Conservation (phyloP, 2,888 invertebrate species). For the Hirtodrosophila alboralis region DNA sequence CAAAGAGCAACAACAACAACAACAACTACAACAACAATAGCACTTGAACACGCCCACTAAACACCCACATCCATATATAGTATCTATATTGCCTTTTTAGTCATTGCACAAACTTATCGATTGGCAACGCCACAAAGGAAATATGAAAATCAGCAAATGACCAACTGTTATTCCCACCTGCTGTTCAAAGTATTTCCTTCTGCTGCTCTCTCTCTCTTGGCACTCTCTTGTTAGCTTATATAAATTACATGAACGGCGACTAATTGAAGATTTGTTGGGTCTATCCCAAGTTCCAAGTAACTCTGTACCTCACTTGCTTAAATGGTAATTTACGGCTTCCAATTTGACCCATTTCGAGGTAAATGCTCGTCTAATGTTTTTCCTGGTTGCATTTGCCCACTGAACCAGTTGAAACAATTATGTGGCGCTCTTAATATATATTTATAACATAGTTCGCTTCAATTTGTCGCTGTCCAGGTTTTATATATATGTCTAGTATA, state of each 20-base stretch:
- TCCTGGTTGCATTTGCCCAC: conserved; percentile 20
- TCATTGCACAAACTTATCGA: conserved; percentile 38
- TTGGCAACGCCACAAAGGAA: conserved; percentile 36
- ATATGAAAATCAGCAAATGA: conserved; percentile 64
- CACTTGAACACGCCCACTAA: conserved; percentile 35
- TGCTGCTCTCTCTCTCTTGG: no score
- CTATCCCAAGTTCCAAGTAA: conserved; percentile 15
- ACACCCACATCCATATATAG: conserved; percentile 9
- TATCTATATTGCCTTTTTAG: conserved; percentile 1
- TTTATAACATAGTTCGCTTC: no score
- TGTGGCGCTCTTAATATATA: conserved; percentile 19
- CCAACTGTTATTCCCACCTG: conserved; percentile 45
- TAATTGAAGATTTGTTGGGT: conserved; percentile 53
- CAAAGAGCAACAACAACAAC: conserved; percentile 42
- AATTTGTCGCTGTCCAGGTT: no score
- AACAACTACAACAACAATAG: conserved; percentile 28
- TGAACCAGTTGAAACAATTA: conserved; percentile 56
- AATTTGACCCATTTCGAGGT: conserved; percentile 54
- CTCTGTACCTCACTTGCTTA: no score
- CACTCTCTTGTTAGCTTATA: conserved; percentile 13
- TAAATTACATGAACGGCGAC: conserved; percentile 41
- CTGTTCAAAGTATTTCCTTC: conserved; percentile 19
- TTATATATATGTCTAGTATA: neutral
- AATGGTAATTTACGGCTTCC: conserved; percentile 55
- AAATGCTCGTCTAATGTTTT: conserved; percentile 31